Evolutionary conservation across 1,140 invertebrate genomes (phyloP).

Genomic region (Anastrepha obliqua): DNA sequence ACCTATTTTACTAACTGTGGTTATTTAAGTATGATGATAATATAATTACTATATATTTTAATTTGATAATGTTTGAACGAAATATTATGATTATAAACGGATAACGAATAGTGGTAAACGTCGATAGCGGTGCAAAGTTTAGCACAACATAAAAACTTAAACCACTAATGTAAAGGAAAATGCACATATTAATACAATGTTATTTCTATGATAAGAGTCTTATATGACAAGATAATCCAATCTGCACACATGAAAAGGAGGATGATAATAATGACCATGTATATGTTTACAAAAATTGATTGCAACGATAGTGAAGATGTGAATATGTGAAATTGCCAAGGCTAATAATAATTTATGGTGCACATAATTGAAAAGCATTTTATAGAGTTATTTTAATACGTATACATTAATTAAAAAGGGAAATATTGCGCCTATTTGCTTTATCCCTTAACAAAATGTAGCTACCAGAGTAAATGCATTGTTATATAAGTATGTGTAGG

Average conservation of each 20-base stretch:
- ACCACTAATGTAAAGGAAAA: not conserved
- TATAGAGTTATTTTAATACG: not conserved
- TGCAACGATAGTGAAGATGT: conserved; percentile 36
- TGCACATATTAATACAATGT: not conserved
- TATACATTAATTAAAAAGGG: not conserved
- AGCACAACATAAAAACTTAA: not conserved
- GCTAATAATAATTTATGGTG: conserved; percentile 12
- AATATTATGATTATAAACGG: not conserved
- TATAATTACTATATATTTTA: conserved; percentile 33
- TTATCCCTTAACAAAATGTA: conserved; percentile 19
- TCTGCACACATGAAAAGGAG: not conserved
- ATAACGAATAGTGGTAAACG: not conserved
- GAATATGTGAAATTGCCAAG: not conserved
- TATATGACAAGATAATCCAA: not conserved
- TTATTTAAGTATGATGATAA: conserved; percentile 42
- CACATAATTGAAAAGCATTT: not conserved
- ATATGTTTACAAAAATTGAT: conserved; percentile 6
- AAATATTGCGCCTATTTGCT: not conserved
- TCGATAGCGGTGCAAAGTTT: not conserved
- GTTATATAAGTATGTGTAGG: not conserved
- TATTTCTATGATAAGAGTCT: not conserved
- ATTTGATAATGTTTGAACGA: conserved; percentile 21
- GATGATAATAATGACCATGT: not conserved
- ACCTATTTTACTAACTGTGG: conserved; percentile 33
- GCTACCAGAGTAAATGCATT: not conserved